Base-by-base conservation (phyloP, 1,140 invertebrate genomes). In the Diorhabda sublineata region DNA sequence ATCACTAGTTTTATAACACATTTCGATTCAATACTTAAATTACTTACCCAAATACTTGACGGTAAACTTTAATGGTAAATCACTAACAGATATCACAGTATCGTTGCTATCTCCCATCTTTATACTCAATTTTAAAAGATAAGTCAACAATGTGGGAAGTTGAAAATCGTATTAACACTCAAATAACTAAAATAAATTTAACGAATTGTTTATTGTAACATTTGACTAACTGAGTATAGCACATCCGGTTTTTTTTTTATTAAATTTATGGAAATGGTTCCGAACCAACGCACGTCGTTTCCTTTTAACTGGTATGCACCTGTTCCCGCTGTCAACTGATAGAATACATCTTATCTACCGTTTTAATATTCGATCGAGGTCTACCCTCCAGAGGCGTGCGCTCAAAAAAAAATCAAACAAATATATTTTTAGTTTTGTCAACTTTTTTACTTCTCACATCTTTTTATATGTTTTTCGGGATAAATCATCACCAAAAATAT, bases 21-120 rank as follows among this genome's bases (percentile, higher is more conserved):
- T 26, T 26, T 26, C 26, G 26, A 26, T 26, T 1, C 26, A 52
- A 52, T 52, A 52, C 6, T n/a, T 52, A 0, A 45, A 44, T 5
- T 62, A 69, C 71, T 72, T 69, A 79, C 78, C 78, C 71, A 80
- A 75, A 71, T 80, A 80, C 71, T 80, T 80, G 5, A 77, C 77
- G 26, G 69, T 71, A 58, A 78, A 78, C 42, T 60, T 74, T 57
- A 80, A 64, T 9, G 78, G 78, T 63, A 80, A 74, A 71, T 80
- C 77, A n/a, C 75, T 69, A 9, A 77, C 58, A 45, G 76, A 74
- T 42, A 80, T 72, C 42, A 71, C 56, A 6, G 70, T 52, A 47
- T 77, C 76, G 26, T 26, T 26, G 58, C 72, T 72, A 66, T 75
- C 73, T 52, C 47, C 62, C 73, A 75, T 76, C n/a, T 61, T 58